These are phyloP conservation scores for Leuctra nigra DNA, from an alignment of 2,888 invertebrate genomes.

Conservation along the genomic window DNA sequence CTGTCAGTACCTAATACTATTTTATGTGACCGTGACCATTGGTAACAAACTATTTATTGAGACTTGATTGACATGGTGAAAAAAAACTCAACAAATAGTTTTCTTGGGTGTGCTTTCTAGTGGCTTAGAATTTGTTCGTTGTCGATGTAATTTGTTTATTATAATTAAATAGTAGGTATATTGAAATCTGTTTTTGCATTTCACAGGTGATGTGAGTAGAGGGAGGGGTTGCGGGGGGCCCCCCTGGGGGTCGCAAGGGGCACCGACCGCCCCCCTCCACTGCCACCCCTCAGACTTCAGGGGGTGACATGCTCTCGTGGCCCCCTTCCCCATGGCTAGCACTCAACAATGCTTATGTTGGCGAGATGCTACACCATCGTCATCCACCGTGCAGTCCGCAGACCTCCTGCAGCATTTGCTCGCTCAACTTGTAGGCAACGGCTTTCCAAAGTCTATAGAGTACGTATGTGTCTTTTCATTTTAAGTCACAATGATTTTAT, in stretches of 20 bases:
- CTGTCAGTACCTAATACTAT: too few relatives aligned
- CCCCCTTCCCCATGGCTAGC: conserved; percentile 32
- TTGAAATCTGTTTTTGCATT: neutral
- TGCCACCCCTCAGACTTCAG: conserved; percentile 21
- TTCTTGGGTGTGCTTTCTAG: too few relatives aligned
- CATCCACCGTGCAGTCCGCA: conserved; percentile 29
- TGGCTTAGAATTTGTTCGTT: too few relatives aligned
- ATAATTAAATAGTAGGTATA: too few relatives aligned
- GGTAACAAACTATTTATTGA: too few relatives aligned
- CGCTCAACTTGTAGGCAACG: conserved; percentile 32
- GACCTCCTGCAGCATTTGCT: conserved; percentile 34
- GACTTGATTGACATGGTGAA: too few relatives aligned
- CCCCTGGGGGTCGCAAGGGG: conserved; percentile 31
- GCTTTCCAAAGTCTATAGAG: too few relatives aligned
- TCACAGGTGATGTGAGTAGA: conserved; percentile 47
- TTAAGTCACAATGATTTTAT: too few relatives aligned
- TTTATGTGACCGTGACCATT: too few relatives aligned
- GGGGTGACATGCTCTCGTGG: conserved; percentile 26
- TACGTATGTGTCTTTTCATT: too few relatives aligned
- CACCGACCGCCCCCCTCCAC: conserved; percentile 5
- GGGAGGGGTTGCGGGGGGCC: conserved; percentile 40
- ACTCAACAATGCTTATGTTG: conserved; percentile 30
- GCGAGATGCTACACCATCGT: conserved; percentile 32
- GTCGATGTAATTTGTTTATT: too few relatives aligned
- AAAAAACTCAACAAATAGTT: too few relatives aligned